Evolutionary conservation across 2,113 vertebrate genomes (phyloP).

Genomic region (Tautogolabrus adspersus): DNA sequence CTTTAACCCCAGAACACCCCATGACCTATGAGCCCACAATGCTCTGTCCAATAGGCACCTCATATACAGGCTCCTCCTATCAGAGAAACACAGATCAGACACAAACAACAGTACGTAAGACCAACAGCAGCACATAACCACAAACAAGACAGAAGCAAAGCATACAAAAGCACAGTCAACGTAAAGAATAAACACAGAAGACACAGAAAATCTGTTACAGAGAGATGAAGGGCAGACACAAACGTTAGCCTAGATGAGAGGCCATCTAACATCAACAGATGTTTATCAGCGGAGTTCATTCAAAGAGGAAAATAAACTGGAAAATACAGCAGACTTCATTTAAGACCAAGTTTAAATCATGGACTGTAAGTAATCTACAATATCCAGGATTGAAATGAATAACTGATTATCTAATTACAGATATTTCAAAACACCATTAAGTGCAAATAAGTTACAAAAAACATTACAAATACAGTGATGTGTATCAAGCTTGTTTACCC

Average conservation of each 20-base stretch:
- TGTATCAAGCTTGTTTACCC: too few relatives aligned
- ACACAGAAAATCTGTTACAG: neutral
- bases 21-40: constrained; percentile 56
- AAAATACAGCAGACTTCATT: neutral
- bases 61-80: constrained; percentile 85
- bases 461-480: too few relatives aligned
- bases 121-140: constrained; percentile 40
- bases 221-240: constrained; percentile 13
- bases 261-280: constrained; percentile 32
- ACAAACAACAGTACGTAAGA: constrained; percentile 71
- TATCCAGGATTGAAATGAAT: too few relatives aligned
- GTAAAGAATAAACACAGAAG: neutral
- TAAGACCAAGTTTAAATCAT: neutral
- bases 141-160: constrained; percentile 23
- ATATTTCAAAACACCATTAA: too few relatives aligned
- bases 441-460: too few relatives aligned
- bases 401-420: too few relatives aligned
- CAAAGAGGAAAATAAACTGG: neutral
- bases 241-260: constrained; percentile 16
- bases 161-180: neutral
- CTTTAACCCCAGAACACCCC: constrained; percentile 31
- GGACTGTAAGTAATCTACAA: too few relatives aligned
- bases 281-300: neutral
- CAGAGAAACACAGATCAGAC: constrained; percentile 65
- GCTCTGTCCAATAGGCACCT: constrained; percentile 79